Conservation (phyloP, 2,797 vertebrate species). For the Takifugu ocellatus region DNA sequence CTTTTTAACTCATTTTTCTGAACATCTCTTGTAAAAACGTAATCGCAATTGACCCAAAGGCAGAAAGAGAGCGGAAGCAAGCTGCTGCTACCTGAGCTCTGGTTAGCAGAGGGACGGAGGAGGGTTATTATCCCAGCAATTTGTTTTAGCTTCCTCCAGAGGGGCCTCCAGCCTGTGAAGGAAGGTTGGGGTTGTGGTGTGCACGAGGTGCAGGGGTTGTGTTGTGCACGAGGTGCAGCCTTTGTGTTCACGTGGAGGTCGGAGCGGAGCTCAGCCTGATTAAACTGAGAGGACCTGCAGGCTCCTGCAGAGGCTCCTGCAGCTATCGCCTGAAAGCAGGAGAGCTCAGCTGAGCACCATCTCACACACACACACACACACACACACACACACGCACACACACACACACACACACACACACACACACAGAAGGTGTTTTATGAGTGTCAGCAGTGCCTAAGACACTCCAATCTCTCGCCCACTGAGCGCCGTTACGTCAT, state of each 20-base stretch:
- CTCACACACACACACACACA: conserved; percentile 12
- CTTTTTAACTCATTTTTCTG: too few species aligned
- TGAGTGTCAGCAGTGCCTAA: too few species aligned
- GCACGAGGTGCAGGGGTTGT: neutral
- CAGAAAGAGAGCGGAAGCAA: too few species aligned
- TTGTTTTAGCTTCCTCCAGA: conserved; percentile 1
- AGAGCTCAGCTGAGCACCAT: neutral
- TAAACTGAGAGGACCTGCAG: conserved; percentile 21
- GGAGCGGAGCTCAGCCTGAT: conserved; percentile 32
- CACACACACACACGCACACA: neutral
- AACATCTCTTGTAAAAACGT: too few species aligned
- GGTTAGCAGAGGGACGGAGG: neutral
- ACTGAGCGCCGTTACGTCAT: too few species aligned
- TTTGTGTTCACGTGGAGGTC: too few species aligned
- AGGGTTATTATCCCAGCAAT: neutral
- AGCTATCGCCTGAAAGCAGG: conserved; percentile 12
- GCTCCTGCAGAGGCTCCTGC: conserved; percentile 25
- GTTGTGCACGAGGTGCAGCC: too few species aligned
- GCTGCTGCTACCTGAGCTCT: too few species aligned
- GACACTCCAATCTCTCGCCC: too few species aligned
- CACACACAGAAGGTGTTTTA: too few species aligned
- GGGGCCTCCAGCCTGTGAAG: neutral
- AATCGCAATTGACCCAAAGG: too few species aligned
- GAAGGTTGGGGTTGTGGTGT: neutral
- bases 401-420: neutral